A percentile compares a stretch with the other conserved stretches of the same genome.
Conservation (phyloP, 2,797 vertebrate genomes). For the Enteromius paludinosus region DNA sequence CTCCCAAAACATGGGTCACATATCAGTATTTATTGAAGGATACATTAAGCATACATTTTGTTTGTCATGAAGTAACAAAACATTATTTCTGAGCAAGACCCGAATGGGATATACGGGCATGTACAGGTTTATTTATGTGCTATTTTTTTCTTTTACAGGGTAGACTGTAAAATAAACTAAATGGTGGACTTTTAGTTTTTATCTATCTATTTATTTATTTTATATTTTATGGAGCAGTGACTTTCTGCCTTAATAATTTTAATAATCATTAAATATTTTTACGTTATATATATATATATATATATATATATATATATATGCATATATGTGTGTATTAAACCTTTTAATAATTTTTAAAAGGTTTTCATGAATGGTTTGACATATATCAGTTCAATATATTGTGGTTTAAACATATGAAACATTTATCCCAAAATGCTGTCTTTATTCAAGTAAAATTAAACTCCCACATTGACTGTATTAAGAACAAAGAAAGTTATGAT, state of each 20-base stretch:
- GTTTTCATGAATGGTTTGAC: background rate
- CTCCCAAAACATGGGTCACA: background rate
- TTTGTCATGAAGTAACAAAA: background rate
- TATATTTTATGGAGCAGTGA: background rate
- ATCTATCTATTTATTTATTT: background rate
- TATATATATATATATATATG: too few species aligned
- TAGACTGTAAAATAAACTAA: background rate
- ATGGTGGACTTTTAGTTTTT: background rate
- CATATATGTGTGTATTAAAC: too few species aligned
- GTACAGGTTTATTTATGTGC: background rate
- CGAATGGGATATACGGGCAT: background rate
- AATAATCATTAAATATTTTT: background rate
- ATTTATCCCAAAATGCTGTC: background rate
- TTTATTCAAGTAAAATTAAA: background rate
- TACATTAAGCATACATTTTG: background rate
- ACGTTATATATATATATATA: too few species aligned
- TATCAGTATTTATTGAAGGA: background rate
- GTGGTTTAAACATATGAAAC: background rate
- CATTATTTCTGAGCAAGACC: background rate
- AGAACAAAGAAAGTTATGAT: background rate
- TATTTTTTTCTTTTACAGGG: background rate
- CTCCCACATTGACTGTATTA: background rate
- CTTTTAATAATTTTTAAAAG: background rate
- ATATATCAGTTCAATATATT: background rate
- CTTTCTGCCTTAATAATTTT: background rate